Evolutionary conservation across 1,140 invertebrate species (phyloP).

Genomic region (Lepidurus couesii): DNA sequence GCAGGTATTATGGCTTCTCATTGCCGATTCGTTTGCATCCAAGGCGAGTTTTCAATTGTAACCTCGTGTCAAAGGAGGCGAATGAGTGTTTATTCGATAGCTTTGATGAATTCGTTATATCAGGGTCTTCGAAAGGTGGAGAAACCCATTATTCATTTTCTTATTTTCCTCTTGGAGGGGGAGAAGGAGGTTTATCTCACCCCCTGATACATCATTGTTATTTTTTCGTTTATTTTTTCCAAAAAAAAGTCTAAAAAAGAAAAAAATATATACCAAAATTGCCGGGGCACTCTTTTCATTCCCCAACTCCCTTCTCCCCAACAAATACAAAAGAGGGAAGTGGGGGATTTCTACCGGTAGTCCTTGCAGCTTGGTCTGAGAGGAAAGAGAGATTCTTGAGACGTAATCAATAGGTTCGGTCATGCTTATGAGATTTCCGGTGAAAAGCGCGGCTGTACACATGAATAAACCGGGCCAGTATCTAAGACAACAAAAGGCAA

Average conservation of each 20-base stretch:
- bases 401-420: constrained; percentile 17
- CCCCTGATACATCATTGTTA: constrained; percentile 4
- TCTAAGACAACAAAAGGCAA: background rate
- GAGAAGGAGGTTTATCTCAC: background rate
- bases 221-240: background rate
- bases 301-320: background rate
- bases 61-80: background rate
- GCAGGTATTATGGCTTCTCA: background rate
- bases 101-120: background rate
- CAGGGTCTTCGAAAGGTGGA: background rate
- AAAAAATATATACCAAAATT: background rate
- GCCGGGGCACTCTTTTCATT: background rate
- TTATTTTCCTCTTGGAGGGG: background rate
- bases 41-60: background rate
- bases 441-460: constrained; percentile 8
- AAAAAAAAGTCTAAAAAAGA: background rate
- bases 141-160: constrained; percentile 6
- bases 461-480: background rate
- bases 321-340: background rate
- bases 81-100: background rate
- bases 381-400: constrained; percentile 14
- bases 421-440: constrained; percentile 11
- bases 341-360: background rate
- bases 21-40: background rate
- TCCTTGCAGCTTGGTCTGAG: background rate